phyloP scores from a whole-genome alignment of 2,113 vertebrate species.

The Coregonus clupeaformis region DNA sequence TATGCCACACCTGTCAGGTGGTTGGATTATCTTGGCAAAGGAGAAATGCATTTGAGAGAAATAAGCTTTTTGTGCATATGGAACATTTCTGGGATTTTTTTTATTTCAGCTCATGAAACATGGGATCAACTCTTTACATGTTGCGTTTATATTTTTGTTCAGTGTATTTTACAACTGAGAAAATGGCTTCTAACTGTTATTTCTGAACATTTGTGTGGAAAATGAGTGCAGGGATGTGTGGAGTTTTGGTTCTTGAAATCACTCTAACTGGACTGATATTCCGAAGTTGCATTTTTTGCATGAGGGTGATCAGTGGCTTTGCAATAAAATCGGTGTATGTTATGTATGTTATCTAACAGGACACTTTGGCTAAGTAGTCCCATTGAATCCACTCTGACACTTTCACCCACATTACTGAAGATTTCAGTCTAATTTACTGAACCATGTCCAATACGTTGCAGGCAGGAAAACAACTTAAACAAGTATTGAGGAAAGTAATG shows the following conservation, averaged over 20 bases:
- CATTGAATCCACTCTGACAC: neutral
- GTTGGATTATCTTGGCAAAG: no score
- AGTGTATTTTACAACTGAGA: neutral
- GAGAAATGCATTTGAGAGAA: no score
- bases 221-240: neutral
- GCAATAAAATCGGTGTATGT: no score
- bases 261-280: neutral
- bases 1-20: no score
- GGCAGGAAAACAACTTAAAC: neutral
- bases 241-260: neutral
- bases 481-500: conserved; percentile 10
- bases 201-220: neutral
- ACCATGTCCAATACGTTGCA: neutral
- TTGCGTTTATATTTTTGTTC: no score
- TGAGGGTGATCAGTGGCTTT: neutral
- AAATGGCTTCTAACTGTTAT: neutral
- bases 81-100: no score
- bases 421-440: neutral
- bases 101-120: no score
- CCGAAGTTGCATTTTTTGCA: neutral
- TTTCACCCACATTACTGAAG: neutral
- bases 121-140: no score
- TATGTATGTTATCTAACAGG: no score
- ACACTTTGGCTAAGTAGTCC: neutral
- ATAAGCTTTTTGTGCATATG: no score